Percentiles rank a stretch among this genome's conserved stretches.
Evolutionary conservation across 2,888 invertebrate species (phyloP).

Genomic region (Acronicta alni): DNA sequence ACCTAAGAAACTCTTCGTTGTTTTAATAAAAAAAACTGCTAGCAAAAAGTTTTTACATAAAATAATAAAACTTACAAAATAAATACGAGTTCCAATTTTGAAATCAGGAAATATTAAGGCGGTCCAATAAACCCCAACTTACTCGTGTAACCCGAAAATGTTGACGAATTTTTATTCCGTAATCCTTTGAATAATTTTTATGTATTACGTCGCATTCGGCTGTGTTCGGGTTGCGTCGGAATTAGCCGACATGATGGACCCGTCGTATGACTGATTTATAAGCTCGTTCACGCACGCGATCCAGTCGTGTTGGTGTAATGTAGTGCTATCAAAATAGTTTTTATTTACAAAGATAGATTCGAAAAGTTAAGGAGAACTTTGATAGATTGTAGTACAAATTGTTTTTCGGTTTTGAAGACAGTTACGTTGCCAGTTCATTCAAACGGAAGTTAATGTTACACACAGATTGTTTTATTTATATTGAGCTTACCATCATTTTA

Average conservation of each 20-base stretch:
- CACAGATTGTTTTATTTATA: too few species aligned
- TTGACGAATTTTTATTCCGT: constrained; percentile 23
- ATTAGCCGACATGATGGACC: constrained; percentile 17
- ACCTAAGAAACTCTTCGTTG: constrained; percentile 4
- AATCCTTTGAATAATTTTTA: constrained; percentile 30
- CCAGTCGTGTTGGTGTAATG: constrained; percentile 2
- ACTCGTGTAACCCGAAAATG: constrained; percentile 24
- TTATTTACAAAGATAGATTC: constrained; percentile 19
- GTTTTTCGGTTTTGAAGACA: constrained; percentile 1
- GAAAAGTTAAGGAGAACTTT: constrained; percentile 21
- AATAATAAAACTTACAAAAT: constrained; percentile 16
- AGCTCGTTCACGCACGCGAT: constrained; percentile 25
- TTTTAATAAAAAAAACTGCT: constrained; percentile 22
- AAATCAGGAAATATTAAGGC: constrained; percentile 19
- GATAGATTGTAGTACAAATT: constrained; percentile 20
- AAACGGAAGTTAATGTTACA: neutral
- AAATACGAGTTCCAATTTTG: constrained; percentile 22
- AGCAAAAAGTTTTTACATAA: constrained; percentile 1
- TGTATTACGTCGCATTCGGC: constrained; percentile 19
- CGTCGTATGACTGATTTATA: constrained; percentile 29
- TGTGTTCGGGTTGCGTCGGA: constrained; percentile 16
- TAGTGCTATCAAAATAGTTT: constrained; percentile 10
- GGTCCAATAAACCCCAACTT: constrained; percentile 25
- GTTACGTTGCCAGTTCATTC: neutral
- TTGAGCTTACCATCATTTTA: too few species aligned